Conservation (phyloP, 2,888 invertebrate genomes). For the Cordylochernes scorpioides region DNA sequence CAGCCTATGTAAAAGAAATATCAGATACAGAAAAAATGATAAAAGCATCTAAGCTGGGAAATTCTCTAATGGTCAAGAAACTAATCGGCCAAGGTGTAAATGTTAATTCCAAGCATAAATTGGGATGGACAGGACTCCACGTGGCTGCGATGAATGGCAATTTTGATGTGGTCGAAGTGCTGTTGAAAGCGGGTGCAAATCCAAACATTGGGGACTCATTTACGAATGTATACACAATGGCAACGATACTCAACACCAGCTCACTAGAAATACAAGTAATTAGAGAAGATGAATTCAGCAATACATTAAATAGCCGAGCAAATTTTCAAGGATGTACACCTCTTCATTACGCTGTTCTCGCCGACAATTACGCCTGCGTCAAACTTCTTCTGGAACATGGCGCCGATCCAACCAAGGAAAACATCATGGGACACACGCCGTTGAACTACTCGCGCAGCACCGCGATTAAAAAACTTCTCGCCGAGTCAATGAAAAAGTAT, state of each 20-base stretch:
- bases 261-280: constrained; percentile 34
- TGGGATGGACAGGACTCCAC: constrained; percentile 69
- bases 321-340: constrained; percentile 61
- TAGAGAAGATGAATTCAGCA: constrained; percentile 56
- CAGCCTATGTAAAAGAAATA: too few species aligned
- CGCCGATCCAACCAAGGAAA: constrained; percentile 33
- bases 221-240: constrained; percentile 37
- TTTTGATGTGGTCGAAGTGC: constrained; percentile 18
- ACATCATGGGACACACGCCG: constrained; percentile 47
- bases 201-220: constrained; percentile 47
- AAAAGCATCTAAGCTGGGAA: too few species aligned
- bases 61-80: too few species aligned
- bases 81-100: constrained; percentile 6
- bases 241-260: constrained; percentile 37
- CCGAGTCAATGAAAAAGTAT: constrained; percentile 24
- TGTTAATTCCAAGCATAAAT: constrained; percentile 36
- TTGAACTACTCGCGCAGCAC: constrained; percentile 40
- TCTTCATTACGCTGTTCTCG: constrained; percentile 59
- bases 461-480: constrained; percentile 35
- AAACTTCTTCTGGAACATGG: constrained; percentile 40
- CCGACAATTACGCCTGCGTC: constrained; percentile 36
- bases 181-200: constrained; percentile 42
- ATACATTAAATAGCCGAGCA: constrained; percentile 32
- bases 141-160: constrained; percentile 53
- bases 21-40: too few species aligned